A percentile compares a stretch with the other conserved stretches of the same genome.
These are phyloP conservation scores for Meandrusa payeni DNA, from an alignment of 2,888 invertebrate genomes.

Conservation along the genomic window DNA sequence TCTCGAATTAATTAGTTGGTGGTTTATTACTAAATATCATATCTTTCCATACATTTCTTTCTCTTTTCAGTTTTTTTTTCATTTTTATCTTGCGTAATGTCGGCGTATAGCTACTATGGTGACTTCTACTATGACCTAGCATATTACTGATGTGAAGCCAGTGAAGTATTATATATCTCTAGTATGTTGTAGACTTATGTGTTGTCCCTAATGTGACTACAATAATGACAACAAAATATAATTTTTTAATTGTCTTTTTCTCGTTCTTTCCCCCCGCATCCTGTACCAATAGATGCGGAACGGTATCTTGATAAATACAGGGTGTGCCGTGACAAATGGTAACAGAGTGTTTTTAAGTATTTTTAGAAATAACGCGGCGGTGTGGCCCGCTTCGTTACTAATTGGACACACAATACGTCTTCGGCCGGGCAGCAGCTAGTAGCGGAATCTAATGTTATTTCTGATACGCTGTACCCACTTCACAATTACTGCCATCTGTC, in stretches of 20 bases:
- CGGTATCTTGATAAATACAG: slow-evolving; percentile 76
- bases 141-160: no score
- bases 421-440: slow-evolving; percentile 39
- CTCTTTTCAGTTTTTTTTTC: no score
- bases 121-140: no score
- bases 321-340: slow-evolving; percentile 76
- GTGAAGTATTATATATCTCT: no score
- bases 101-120: no score
- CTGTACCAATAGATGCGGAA: slow-evolving; percentile 50
- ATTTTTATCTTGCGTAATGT: no score
- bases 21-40: no score
- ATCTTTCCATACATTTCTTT: no score
- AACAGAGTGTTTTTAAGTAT: slow-evolving; percentile 76
- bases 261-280: slow-evolving; percentile 33
- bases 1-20: no score
- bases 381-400: slow-evolving; percentile 55
- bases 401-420: slow-evolving; percentile 74
- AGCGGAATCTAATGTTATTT: slow-evolving; percentile 35
- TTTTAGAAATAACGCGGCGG: slow-evolving; percentile 63
- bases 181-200: no score
- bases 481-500: slow-evolving; percentile 25
- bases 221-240: background rate
- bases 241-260: background rate
- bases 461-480: slow-evolving; percentile 23
- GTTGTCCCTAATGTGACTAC: no score